A percentile compares a stretch with the other conserved stretches of the same genome.
Conservation (phyloP, 2,113 vertebrate genomes). For the Elaphurus davidianus region DNA sequence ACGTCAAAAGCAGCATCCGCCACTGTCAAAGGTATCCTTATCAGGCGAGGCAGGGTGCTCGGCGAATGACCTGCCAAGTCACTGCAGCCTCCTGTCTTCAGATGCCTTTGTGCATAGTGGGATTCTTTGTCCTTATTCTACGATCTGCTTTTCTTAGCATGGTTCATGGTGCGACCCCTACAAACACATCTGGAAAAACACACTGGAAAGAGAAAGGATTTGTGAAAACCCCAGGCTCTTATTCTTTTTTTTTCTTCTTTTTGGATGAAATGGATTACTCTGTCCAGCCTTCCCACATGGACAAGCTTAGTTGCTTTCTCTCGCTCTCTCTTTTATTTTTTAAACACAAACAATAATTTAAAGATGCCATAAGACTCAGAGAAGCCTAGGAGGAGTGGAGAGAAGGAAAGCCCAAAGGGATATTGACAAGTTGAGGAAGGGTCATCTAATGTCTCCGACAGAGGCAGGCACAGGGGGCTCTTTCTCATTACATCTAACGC, state of each 20-base stretch:
- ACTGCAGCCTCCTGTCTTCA: conserved; percentile 72
- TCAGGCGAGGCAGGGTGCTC: conserved; percentile 84
- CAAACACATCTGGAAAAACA: conserved; percentile 67
- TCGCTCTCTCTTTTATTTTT: neutral
- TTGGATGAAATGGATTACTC: conserved; percentile 70
- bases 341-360: conserved; percentile 50
- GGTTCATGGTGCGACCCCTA: conserved; percentile 46
- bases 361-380: conserved; percentile 62
- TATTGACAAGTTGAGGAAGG: conserved; percentile 77
- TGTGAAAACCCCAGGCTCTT: conserved; percentile 29
- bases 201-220: conserved; percentile 48
- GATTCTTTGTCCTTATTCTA: conserved; percentile 79
- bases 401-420: conserved; percentile 48
- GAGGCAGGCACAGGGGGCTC: conserved; percentile 71
- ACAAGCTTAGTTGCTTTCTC: neutral
- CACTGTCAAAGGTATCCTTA: conserved; percentile 87
- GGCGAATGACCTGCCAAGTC: conserved; percentile 85
- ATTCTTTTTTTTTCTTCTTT: neutral
- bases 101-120: conserved; percentile 73
- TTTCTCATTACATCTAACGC: conserved; percentile 78
- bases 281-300: conserved; percentile 53
- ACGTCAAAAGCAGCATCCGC: conserved; percentile 79
- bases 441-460: conserved; percentile 25
- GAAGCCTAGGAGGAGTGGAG: conserved; percentile 50
- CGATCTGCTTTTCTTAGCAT: conserved; percentile 64